phyloP scores from a whole-genome alignment of 92 coral and sea anemone species.

The Heliopora coerulea region DNA sequence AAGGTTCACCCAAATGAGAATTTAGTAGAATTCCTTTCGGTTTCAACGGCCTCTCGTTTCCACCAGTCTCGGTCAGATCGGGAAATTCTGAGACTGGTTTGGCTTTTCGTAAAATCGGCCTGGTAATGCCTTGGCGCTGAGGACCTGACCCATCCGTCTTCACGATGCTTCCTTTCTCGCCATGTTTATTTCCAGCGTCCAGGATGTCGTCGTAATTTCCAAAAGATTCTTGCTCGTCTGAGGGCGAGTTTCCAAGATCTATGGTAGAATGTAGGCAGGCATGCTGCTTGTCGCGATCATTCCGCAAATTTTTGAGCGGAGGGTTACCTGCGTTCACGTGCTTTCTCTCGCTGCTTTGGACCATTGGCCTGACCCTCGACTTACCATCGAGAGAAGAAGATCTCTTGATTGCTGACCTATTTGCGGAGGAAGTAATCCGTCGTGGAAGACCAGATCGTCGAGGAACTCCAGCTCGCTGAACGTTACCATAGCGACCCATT shows the following conservation, averaged over 20 bases:
- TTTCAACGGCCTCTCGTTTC: conserved; percentile 60
- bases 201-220: background rate
- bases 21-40: conserved; percentile 87
- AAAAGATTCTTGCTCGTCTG: conserved; percentile 11
- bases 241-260: conserved; percentile 30
- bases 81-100: conserved; percentile 85
- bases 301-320: conserved; percentile 36
- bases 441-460: conserved; percentile 75
- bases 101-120: conserved; percentile 83
- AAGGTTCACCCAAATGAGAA: conserved; percentile 60
- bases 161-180: background rate
- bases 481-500: conserved; percentile 43
- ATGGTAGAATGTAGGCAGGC: conserved; percentile 39
- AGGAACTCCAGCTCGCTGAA: conserved; percentile 75
- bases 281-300: conserved; percentile 49
- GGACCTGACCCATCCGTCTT: background rate
- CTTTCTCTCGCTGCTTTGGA: conserved; percentile 42
- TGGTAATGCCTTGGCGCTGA: conserved; percentile 32
- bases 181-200: background rate
- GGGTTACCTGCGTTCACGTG: conserved; percentile 8
- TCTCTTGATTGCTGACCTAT: conserved; percentile 68
- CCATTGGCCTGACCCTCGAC: conserved; percentile 60
- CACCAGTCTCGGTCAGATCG: conserved; percentile 61
- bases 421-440: conserved; percentile 56
- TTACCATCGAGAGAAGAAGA: conserved; percentile 87